Evolutionary conservation across 2,113 vertebrate genomes (phyloP).

Genomic region (Copsychus sechellarum): DNA sequence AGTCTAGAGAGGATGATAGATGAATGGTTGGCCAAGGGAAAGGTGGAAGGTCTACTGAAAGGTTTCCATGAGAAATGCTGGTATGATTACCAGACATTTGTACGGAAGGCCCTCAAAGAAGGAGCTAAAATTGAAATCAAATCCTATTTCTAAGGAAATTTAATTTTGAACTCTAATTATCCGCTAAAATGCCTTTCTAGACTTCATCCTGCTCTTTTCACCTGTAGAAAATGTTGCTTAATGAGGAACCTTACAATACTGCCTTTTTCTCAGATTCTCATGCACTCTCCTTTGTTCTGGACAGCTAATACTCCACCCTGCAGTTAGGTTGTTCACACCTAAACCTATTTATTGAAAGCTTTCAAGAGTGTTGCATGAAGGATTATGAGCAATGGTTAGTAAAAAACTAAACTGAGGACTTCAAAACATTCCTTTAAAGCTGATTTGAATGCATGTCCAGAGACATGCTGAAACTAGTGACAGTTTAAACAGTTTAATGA

Average conservation of each 20-base stretch:
- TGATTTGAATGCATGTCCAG: background rate
- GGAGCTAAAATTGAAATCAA: background rate
- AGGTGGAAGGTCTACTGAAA: background rate
- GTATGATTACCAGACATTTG: fast-evolving
- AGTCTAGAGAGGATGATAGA: background rate
- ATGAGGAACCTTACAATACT: background rate
- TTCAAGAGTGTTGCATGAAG: background rate
- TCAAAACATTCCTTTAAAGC: background rate
- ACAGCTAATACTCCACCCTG: background rate
- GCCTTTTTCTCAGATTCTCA: background rate
- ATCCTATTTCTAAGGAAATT: background rate
- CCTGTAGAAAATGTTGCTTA: background rate
- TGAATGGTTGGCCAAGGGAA: background rate
- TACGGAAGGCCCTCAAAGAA: background rate
- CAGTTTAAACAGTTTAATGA: background rate
- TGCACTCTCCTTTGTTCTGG: background rate
- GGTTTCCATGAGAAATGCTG: background rate
- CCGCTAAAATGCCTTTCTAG: background rate
- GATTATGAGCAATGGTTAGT: background rate
- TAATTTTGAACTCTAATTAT: background rate
- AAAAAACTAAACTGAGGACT: background rate
- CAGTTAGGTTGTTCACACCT: background rate
- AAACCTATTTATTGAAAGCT: background rate
- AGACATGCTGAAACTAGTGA: background rate
- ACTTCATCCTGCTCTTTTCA: background rate